Conservation (phyloP, 2,888 invertebrate species). For the Eustalomyia histrio region DNA sequence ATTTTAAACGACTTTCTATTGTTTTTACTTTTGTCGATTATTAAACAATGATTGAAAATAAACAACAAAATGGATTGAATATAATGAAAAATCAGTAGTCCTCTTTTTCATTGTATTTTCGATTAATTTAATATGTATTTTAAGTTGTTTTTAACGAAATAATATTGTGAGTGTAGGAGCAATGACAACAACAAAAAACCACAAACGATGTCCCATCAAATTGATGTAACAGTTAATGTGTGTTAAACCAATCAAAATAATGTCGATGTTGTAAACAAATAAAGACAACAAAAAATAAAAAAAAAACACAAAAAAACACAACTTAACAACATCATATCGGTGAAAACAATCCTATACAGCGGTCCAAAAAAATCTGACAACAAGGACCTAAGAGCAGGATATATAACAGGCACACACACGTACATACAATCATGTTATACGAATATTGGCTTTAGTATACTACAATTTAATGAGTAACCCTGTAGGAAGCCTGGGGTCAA, state of each 20-base stretch:
- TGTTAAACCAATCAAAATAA: constrained; percentile 59
- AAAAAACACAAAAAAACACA: not conserved
- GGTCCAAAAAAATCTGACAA: constrained; percentile 10
- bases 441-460: constrained; percentile 36
- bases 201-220: constrained; percentile 48
- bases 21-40: no score
- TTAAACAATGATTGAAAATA: no score
- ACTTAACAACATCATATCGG: constrained; percentile 1
- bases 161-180: not conserved
- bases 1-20: no score
- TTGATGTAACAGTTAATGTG: constrained; percentile 58
- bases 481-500: no score
- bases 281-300: constrained; percentile 15
- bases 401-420: not conserved
- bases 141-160: no score
- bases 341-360: constrained; percentile 1
- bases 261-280: constrained; percentile 53
- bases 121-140: no score
- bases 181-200: constrained; percentile 27
- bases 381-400: not conserved
- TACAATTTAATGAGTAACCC: constrained; percentile 19
- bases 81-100: no score
- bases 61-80: no score
- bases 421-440: constrained; percentile 25
- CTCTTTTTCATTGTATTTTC: no score